Percentiles rank a stretch among this genome's conserved stretches.
Conservation (phyloP, 1,140 invertebrate species). For the Drosophila asahinai region DNA sequence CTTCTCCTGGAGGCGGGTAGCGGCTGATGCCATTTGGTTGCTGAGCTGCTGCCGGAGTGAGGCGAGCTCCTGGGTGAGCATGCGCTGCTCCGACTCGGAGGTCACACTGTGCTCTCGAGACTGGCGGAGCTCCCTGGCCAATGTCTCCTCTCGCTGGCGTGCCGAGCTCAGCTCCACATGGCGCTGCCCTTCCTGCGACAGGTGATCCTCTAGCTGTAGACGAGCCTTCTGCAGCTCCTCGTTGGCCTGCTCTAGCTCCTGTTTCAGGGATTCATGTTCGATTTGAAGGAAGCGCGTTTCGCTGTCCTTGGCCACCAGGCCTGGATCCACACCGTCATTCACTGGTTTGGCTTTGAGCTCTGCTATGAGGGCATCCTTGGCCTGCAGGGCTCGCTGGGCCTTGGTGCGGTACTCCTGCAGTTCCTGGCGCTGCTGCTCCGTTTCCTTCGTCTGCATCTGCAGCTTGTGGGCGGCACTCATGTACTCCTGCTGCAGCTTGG, state of each 20-base stretch:
- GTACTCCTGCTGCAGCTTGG: slow-evolving; percentile 85
- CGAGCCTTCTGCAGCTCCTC: slow-evolving; percentile 60
- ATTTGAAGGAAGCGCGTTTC: slow-evolving; percentile 71
- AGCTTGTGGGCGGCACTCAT: slow-evolving; percentile 85
- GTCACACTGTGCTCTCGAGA: slow-evolving; percentile 53
- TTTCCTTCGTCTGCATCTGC: slow-evolving; percentile 87
- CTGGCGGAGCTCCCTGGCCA: slow-evolving; percentile 62
- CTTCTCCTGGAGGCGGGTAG: slow-evolving; percentile 78
- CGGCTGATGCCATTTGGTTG: slow-evolving; percentile 75
- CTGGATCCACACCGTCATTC: neutral
- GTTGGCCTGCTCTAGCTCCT: slow-evolving; percentile 61
- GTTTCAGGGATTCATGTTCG: slow-evolving; percentile 64
- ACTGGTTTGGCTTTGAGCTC: slow-evolving; percentile 86
- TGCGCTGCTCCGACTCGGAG: slow-evolving; percentile 68
- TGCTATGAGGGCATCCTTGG: slow-evolving; percentile 91
- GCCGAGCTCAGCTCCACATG: slow-evolving; percentile 47
- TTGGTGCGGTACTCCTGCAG: slow-evolving; percentile 89
- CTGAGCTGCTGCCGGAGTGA: slow-evolving; percentile 79
- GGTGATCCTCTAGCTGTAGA: slow-evolving; percentile 63
- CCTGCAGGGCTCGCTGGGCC: slow-evolving; percentile 91
- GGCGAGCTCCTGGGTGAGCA: slow-evolving; percentile 76
- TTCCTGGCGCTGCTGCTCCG: slow-evolving; percentile 87
- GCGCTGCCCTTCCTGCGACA: slow-evolving; percentile 46
- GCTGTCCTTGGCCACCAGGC: slow-evolving; percentile 45
- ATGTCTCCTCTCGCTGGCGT: slow-evolving; percentile 53